Conservation (phyloP, 92 coral and sea anemone species). For the Porites divaricata region DNA sequence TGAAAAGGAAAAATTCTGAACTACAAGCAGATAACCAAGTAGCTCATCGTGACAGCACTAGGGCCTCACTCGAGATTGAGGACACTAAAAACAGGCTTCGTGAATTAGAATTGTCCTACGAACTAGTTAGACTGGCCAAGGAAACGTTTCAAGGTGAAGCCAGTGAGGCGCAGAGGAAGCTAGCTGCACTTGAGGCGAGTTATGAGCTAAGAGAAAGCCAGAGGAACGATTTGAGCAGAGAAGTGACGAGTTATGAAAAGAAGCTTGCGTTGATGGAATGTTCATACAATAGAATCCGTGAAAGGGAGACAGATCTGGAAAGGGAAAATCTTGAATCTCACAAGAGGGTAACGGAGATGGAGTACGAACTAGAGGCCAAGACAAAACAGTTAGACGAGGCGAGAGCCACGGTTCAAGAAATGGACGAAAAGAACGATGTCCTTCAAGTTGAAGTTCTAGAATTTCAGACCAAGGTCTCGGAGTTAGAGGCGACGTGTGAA, state of each 20-base stretch:
- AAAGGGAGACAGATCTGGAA: conserved; percentile 73
- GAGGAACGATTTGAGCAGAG: conserved; percentile 69
- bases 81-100: conserved; percentile 44
- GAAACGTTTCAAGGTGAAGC: conserved; percentile 51
- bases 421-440: conserved; percentile 60
- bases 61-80: conserved; percentile 59
- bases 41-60: conserved; percentile 60
- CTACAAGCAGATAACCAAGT: conserved; percentile 45
- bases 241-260: conserved; percentile 63
- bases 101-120: conserved; percentile 48
- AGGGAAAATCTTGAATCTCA: conserved; percentile 69
- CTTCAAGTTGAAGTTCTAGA: conserved; percentile 69
- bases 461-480: conserved; percentile 69
- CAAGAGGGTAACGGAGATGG: conserved; percentile 71
- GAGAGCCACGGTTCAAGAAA: conserved; percentile 38
- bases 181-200: conserved; percentile 76
- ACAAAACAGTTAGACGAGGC: conserved; percentile 54
- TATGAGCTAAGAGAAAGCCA: conserved; percentile 71
- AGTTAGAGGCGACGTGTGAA: conserved; percentile 69
- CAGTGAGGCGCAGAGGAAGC: conserved; percentile 54
- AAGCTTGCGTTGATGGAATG: conserved; percentile 65
- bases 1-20: conserved; percentile 46
- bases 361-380: conserved; percentile 68
- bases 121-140: conserved; percentile 46
- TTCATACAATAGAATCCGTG: conserved; percentile 59